A percentile compares a stretch with the other conserved stretches of the same genome.
Evolutionary conservation across 2,888 invertebrate species (phyloP).

Genomic region (Dioctria linearis): DNA sequence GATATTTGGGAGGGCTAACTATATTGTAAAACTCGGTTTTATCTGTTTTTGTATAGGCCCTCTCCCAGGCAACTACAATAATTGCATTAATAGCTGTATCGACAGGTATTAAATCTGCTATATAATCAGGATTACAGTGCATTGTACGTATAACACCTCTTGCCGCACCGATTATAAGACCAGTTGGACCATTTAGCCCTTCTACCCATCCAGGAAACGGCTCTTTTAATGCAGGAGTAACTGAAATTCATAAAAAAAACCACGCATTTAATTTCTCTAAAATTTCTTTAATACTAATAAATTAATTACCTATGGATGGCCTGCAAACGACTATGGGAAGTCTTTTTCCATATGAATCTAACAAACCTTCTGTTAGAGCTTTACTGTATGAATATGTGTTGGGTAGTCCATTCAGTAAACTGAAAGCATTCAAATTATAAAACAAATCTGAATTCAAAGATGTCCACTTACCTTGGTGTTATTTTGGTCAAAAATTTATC

Average conservation of each 20-base stretch:
- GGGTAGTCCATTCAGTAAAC: slow-evolving; percentile 84
- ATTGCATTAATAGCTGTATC: slow-evolving; percentile 86
- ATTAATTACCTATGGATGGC: slow-evolving; percentile 87
- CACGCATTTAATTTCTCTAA: neutral
- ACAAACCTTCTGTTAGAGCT: slow-evolving; percentile 88
- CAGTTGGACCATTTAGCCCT: slow-evolving; percentile 91
- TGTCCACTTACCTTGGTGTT: slow-evolving; percentile 74
- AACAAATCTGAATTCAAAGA: no score
- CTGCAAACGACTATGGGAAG: slow-evolving; percentile 88
- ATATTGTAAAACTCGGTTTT: slow-evolving; percentile 75
- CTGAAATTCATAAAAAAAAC: slow-evolving; percentile 68
- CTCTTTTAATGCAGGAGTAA: slow-evolving; percentile 84
- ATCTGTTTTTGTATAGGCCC: slow-evolving; percentile 67
- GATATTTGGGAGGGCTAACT: slow-evolving; percentile 83
- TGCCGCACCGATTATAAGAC: slow-evolving; percentile 84
- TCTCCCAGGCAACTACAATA: slow-evolving; percentile 82
- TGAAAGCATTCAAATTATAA: no score
- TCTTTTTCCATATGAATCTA: slow-evolving; percentile 79
- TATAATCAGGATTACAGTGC: slow-evolving; percentile 77
- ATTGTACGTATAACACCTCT: slow-evolving; percentile 89
- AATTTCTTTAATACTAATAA: neutral
- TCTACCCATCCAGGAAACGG: slow-evolving; percentile 93
- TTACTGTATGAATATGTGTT: slow-evolving; percentile 99
- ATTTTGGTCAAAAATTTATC: slow-evolving; percentile 76
- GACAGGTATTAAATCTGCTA: slow-evolving; percentile 83